These are phyloP conservation scores for Canis aureus DNA, from an alignment of 2,113 vertebrate genomes.

Conservation along the genomic window DNA sequence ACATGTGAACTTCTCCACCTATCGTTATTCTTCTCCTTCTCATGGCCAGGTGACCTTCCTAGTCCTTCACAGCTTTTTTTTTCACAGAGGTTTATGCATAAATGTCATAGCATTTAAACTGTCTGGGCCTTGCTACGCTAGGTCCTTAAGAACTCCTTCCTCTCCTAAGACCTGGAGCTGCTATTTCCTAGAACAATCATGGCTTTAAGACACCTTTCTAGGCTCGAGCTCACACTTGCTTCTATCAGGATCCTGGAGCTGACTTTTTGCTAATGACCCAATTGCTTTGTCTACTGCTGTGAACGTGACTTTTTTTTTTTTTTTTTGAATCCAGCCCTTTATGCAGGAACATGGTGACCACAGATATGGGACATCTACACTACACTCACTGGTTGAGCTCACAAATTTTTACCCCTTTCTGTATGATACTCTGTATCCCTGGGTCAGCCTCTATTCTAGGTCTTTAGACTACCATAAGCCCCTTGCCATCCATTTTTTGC, in stretches of 20 bases:
- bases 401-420: background rate
- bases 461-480: background rate
- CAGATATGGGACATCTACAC: background rate
- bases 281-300: background rate
- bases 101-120: background rate
- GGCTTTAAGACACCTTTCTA: background rate
- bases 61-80: background rate
- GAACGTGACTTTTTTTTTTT: background rate
- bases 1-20: background rate
- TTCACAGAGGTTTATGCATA: background rate
- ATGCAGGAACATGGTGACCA: background rate
- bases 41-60: background rate
- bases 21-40: background rate
- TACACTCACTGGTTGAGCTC: background rate
- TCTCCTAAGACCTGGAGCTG: background rate
- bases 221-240: background rate
- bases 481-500: background rate
- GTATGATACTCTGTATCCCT: background rate
- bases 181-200: background rate
- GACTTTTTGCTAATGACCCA: background rate
- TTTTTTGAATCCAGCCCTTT: background rate
- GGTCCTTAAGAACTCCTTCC: background rate
- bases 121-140: background rate
- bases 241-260: background rate
- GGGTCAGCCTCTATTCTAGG: background rate